A percentile compares a stretch with the other conserved stretches of the same genome.
Conservation (phyloP, 2,888 invertebrate species). For the Cotesia congregata region DNA sequence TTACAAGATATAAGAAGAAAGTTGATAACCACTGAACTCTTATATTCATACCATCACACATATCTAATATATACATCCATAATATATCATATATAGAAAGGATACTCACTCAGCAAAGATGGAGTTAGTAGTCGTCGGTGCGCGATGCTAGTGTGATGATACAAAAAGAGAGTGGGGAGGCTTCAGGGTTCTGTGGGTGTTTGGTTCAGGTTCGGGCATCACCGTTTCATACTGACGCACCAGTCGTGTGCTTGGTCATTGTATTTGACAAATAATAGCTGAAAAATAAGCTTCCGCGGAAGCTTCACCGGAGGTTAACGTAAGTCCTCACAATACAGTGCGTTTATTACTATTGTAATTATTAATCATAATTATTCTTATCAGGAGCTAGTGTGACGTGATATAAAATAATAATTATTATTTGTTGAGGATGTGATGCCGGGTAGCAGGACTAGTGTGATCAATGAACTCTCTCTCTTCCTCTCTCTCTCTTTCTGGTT, state of each 20-base stretch:
- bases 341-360: background rate
- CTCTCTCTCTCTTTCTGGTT: background rate
- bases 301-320: slow-evolving; percentile 5
- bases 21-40: slow-evolving; percentile 37
- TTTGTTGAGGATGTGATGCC: slow-evolving; percentile 37
- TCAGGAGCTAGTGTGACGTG: background rate
- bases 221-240: slow-evolving; percentile 38
- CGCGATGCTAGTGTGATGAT: slow-evolving; percentile 10
- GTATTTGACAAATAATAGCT: slow-evolving; percentile 10
- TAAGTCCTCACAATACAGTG: slow-evolving; percentile 10
- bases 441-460: slow-evolving; percentile 53
- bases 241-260: slow-evolving; percentile 27
- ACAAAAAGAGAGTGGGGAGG: slow-evolving; percentile 27
- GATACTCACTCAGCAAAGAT: background rate
- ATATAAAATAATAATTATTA: background rate
- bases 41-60: slow-evolving; percentile 19
- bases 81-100: background rate
- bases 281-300: slow-evolving; percentile 13
- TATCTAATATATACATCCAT: background rate
- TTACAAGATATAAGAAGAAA: slow-evolving; percentile 3
- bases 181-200: slow-evolving; percentile 44
- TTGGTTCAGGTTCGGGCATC: slow-evolving; percentile 49
- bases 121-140: slow-evolving; percentile 14
- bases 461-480: slow-evolving; percentile 61
- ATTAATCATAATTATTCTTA: background rate